phyloP scores from a whole-genome alignment of 2,797 vertebrate species.

The Sebastes miniatus region DNA sequence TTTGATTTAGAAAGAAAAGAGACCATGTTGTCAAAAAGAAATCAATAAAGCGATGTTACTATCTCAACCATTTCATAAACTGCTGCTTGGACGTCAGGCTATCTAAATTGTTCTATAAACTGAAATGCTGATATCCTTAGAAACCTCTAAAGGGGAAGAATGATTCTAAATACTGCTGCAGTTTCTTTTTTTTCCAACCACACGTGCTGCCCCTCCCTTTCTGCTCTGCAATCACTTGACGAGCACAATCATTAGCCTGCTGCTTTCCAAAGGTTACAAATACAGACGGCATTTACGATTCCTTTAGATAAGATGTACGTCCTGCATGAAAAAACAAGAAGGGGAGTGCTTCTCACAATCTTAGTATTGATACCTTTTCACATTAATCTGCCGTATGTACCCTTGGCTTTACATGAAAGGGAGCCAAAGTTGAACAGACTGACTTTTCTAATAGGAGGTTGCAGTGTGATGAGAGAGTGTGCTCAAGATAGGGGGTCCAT shows the following conservation, averaged over 20 bases:
- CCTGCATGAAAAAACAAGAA: neutral
- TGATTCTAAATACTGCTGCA: neutral
- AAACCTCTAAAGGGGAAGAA: conserved; percentile 2
- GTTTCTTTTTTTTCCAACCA: neutral
- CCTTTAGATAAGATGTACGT: conserved; percentile 58
- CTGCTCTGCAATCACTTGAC: conserved; percentile 33
- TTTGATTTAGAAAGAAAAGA: neutral
- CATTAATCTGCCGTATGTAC: conserved; percentile 2
- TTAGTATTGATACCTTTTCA: neutral
- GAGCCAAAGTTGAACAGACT: neutral
- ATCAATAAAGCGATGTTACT: neutral
- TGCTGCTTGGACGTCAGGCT: neutral
- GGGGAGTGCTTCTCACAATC: neutral
- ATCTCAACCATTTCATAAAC: neutral
- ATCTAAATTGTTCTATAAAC: neutral
- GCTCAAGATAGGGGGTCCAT: conserved; percentile 30
- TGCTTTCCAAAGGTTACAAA: conserved; percentile 73
- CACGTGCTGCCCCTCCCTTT: conserved; percentile 23
- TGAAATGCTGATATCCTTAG: neutral
- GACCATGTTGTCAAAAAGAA: neutral
- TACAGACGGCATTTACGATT: conserved; percentile 48
- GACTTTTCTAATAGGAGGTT: neutral
- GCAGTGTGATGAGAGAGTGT: neutral
- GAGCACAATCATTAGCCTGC: conserved; percentile 28
- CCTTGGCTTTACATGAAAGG: conserved; percentile 8